A percentile compares a stretch with the other conserved stretches of the same genome.
phyloP scores from a whole-genome alignment of 1,140 invertebrate genomes.

The Metopolophium dirhodum region DNA sequence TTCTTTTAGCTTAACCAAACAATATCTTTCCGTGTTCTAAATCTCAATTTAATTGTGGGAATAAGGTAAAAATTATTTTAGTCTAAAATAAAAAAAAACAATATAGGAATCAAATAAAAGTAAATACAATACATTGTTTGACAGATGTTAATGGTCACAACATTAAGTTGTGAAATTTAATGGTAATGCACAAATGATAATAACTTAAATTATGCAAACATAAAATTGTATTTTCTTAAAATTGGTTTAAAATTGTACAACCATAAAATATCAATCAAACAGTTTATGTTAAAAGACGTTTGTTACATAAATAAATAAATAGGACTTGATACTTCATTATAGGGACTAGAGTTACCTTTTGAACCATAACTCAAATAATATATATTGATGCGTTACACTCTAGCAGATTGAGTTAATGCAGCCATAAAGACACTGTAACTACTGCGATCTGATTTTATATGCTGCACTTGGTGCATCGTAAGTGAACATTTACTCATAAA shows the following conservation, averaged over 20 bases:
- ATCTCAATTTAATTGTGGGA: neutral
- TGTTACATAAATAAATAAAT: neutral
- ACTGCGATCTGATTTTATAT: constrained; percentile 44
- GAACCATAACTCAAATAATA: neutral
- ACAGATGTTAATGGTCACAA: neutral
- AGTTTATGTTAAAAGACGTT: neutral
- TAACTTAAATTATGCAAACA: neutral
- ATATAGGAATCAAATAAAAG: constrained; percentile 25
- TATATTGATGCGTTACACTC: neutral
- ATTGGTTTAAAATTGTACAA: neutral
- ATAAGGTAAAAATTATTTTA: neutral
- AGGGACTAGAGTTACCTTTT: neutral
- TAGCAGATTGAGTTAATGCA: constrained; percentile 6
- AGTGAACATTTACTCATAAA: constrained; percentile 40
- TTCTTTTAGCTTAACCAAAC: neutral
- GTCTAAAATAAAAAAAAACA: neutral
- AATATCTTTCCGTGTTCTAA: neutral
- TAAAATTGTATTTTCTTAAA: neutral
- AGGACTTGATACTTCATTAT: neutral
- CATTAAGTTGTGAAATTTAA: neutral
- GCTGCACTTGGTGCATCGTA: constrained; percentile 42
- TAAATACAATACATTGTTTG: neutral
- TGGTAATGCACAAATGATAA: neutral
- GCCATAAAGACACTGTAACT: constrained; percentile 43
- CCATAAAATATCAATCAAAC: neutral